These are phyloP conservation scores for Oedothorax gibbosus DNA, from an alignment of 1,140 invertebrate species.

Conservation along the genomic window DNA sequence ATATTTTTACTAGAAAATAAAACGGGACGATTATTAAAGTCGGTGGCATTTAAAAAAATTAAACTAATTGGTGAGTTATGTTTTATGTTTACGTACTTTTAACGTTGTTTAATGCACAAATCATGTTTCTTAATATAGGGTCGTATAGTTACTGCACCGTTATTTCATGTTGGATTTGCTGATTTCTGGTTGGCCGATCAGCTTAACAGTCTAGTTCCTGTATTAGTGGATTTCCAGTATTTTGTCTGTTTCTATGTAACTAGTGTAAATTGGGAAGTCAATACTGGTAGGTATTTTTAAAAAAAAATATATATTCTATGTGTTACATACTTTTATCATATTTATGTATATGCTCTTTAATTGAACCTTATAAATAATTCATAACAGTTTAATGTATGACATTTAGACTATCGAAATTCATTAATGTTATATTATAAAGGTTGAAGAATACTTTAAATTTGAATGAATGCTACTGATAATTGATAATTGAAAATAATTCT, in stretches of 20 bases:
- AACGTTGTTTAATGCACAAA: neutral
- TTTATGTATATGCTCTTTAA: no score
- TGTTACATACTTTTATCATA: no score
- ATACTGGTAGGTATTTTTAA: constrained; percentile 61
- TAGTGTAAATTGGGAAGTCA: constrained; percentile 66
- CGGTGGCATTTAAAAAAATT: neutral
- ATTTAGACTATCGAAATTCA: no score
- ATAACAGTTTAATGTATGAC: no score
- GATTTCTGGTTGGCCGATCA: constrained; percentile 99
- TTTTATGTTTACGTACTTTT: neutral
- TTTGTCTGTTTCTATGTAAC: constrained; percentile 77
- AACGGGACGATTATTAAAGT: neutral
- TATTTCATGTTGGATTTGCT: constrained; percentile 95
- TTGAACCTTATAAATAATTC: no score
- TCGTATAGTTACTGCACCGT: constrained; percentile 89
- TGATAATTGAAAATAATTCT: no score
- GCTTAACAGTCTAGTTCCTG: constrained; percentile 90
- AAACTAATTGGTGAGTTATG: neutral
- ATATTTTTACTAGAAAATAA: no score
- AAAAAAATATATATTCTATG: neutral
- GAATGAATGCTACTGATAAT: no score
- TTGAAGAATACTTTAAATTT: no score
- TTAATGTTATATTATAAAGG: no score
- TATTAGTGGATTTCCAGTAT: constrained; percentile 94
- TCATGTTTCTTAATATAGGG: constrained; percentile 71